Base-by-base conservation (phyloP, 1,140 invertebrate genomes). In the Macrocentrus cingulum region DNA sequence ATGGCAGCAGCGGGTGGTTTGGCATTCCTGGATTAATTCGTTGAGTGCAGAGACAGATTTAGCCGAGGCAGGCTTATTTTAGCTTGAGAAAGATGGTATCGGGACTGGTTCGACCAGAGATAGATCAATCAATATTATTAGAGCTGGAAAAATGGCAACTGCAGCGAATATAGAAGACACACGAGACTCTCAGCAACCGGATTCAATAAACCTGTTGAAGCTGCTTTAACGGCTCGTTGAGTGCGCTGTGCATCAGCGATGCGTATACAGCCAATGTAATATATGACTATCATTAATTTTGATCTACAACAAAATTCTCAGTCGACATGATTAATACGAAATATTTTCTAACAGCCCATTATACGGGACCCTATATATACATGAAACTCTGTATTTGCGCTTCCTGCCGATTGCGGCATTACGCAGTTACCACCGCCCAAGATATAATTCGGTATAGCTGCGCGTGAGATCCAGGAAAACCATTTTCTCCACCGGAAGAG, bases 31-130 rank as follows among this genome's bases (percentile, higher is more conserved):
- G 44, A 71, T 68, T 65, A 70, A 66, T 66, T 60, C 54, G 48
- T 66, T 60, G 51, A 55, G 63, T 52, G 56, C 57, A 20, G 36
- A 48, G 59, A 72, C 72, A 56, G 64, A 73, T 75, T 76, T 75
- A 75, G 68, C 60, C 55, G 5, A 48, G 39, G 16, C 34, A 59
- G 39, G 63, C 53, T 75, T 73, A 74, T 70, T 74, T 75, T 69
- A 72, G 66, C 65, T 16, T 65, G 63, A 63, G 66, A 74, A 68
- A 65, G 71, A 75, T 75, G 46, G 62, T 76, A 75, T 76, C 72
- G 39, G 36, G 67, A 76, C 74, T 70, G 70, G 74, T 75, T 72
- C 62, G 60, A 67, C 66, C 65, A 58, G 52, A 60, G 63, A 59
- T 63, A 54, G 66, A 66, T 68, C 60, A 64, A 69, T 73, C 74